These are phyloP conservation scores for Cyrtonyx montezumae DNA, from an alignment of 2,113 vertebrate genomes.

Conservation along the genomic window DNA sequence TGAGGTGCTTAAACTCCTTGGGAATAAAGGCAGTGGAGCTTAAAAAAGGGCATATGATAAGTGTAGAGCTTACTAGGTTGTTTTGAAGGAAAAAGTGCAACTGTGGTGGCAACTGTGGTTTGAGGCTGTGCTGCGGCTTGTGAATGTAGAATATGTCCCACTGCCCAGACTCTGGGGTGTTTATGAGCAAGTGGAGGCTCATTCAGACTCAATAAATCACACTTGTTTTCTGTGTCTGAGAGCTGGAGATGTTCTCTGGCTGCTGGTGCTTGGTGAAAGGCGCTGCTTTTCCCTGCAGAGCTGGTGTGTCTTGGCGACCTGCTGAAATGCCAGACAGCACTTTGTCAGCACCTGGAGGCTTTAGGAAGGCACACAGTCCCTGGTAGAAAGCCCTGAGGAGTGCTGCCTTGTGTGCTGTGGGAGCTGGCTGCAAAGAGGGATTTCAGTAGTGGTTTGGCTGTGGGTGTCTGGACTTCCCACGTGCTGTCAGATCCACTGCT, in stretches of 20 bases:
- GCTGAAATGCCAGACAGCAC: not conserved
- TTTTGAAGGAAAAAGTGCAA: rapidly evolving
- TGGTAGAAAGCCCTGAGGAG: not conserved
- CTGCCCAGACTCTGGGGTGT: not conserved
- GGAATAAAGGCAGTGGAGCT: not conserved
- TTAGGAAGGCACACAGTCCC: too few relatives aligned
- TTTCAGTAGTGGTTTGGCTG: not conserved
- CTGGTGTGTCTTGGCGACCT: not conserved
- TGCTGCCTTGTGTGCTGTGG: not conserved
- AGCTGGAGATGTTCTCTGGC: not conserved
- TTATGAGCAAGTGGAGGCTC: not conserved
- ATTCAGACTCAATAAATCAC: rapidly evolving
- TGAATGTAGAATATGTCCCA: rapidly evolving
- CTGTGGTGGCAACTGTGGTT: not conserved
- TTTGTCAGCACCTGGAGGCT: not conserved
- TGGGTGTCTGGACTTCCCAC: not conserved
- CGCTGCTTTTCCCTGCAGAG: not conserved
- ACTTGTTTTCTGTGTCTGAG: not conserved
- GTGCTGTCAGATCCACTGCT: not conserved
- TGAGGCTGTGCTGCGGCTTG: not conserved
- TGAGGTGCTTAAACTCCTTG: not conserved
- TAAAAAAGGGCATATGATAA: rapidly evolving
- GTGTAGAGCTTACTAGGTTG: rapidly evolving
- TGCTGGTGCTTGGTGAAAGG: not conserved
- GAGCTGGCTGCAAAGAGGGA: not conserved